Evolutionary conservation across 2,888 invertebrate species (phyloP), one percentile per base, ranked within the genome.

Genomic region (Polydrusus tereticollis): DNA sequence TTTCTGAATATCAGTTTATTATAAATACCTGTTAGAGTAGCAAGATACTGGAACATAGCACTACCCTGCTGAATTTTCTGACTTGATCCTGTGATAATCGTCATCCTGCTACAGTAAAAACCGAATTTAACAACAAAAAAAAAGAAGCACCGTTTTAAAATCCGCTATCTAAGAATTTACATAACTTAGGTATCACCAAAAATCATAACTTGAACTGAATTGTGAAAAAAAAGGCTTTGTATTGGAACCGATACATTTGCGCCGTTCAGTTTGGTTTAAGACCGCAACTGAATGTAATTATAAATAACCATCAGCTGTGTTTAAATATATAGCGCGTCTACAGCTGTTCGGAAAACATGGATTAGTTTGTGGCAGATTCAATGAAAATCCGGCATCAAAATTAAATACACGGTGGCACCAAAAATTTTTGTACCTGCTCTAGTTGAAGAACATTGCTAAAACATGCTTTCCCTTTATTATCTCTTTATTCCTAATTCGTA

Each of bases 11-110:
- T 20, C 26, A 52, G 26, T 4, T 20, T 20, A 45, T 12, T 26
- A 23, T 7, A 68, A 41, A 58, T 77, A 82, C 81, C 78, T 74
- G 80, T 77, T 58, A 78, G 57, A 1, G 80, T 78, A 14, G 80
- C 80, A 67, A 80, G 59, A 77, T 80, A 81, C 64, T 81, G 81
- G 52, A 79, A 76, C 33, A 78, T 75, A 14, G 71, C 66, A 43
- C 73, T 79, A 7, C 78, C 78, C 50, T 78, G 78, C 14, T 78
- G 79, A 18, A 78, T 77, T 66, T 79, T 79, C 69, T 76, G 69
- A 23, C 52, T 77, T n/a, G 79, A 79, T 26, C 79, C 79, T n/a
- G 79, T 77, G 1, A 77, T 75, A 21, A 79, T 77, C 58, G 77
- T 78, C 79, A 79, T 79, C 8, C 45, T 75, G 26, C 29, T 12